Evolutionary conservation across 2,797 vertebrate genomes (phyloP), one percentile per base, ranked within the genome.

Genomic region (Mycteria americana): DNA sequence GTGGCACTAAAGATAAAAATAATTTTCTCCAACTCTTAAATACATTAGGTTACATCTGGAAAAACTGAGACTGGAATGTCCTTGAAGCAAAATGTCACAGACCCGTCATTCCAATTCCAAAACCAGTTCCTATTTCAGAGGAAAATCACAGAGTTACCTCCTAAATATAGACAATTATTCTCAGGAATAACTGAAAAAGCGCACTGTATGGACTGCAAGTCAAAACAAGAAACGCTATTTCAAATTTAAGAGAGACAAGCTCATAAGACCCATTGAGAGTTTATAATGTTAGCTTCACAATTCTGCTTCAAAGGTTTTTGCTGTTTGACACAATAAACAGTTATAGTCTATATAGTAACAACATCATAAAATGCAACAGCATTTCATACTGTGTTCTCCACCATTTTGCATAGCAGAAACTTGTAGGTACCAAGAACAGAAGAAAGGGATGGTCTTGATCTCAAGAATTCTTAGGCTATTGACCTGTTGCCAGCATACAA

Each of bases 31-130:
- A 88, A 46, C 56, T 90, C 39, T 60, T 60, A 74, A 78, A 25
- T 39, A 50, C 79, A 89, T 80, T 92, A 46, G 63, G n/a, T 96
- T 95, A 93, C 60, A 79, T 93, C 81, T 92, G 76, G 92, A 91
- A 96, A 97, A 97, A 91, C 14, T 53, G 79, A 95, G 91, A 84
- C 57, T 85, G 81, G 88, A 95, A 94, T 95, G 76, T 91, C 70
- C 76, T 95, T 84, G 43, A 85, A 89, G 60, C 13, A 73, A 93
- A 92, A 92, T 78, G 41, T 68, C 73, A 91, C 37, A 95, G 64
- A 91, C 39, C n/a, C 0, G 0, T 69, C 87, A 85, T 51, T 82
- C 35, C 77, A 82, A 62, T 85, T 79, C 78, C 57, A 94, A 94
- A 95, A 53, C 12, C 21, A 80, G 53, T 77, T 94, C 60, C 45